phyloP scores from a whole-genome alignment of 2,113 vertebrate genomes.

The Hippoglossus stenolepis region DNA sequence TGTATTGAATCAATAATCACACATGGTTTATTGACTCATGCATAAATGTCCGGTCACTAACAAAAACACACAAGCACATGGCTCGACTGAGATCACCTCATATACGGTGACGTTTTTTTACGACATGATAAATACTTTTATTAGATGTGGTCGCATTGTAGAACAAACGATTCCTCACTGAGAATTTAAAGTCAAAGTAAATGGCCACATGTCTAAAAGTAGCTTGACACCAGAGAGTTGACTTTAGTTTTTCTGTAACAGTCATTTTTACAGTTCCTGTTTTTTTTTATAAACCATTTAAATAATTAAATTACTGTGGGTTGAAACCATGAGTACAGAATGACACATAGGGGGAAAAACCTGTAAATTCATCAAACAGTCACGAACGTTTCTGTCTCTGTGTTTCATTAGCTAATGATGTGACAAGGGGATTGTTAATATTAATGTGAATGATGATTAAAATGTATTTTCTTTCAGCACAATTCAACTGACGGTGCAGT shows the following conservation, averaged over 20 bases:
- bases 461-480: neutral
- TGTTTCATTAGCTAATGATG: neutral
- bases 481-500: neutral
- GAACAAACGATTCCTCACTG: neutral
- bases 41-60: neutral
- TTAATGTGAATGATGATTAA: neutral
- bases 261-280: neutral
- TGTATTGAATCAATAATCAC: conserved; percentile 1
- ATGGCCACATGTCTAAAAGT: neutral
- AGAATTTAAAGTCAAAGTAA: neutral
- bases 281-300: conserved; percentile 12
- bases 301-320: conserved; percentile 1
- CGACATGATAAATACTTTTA: neutral
- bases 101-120: neutral
- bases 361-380: conserved; percentile 2
- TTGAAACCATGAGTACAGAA: neutral
- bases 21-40: neutral
- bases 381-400: neutral
- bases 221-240: neutral
- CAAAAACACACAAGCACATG: neutral
- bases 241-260: neutral
- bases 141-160: neutral
- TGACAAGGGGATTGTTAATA: neutral
- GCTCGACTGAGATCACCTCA: neutral
- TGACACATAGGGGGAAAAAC: conserved; percentile 1